Base-by-base conservation (phyloP, 2,797 vertebrate genomes). In the Salarias fasciatus region DNA sequence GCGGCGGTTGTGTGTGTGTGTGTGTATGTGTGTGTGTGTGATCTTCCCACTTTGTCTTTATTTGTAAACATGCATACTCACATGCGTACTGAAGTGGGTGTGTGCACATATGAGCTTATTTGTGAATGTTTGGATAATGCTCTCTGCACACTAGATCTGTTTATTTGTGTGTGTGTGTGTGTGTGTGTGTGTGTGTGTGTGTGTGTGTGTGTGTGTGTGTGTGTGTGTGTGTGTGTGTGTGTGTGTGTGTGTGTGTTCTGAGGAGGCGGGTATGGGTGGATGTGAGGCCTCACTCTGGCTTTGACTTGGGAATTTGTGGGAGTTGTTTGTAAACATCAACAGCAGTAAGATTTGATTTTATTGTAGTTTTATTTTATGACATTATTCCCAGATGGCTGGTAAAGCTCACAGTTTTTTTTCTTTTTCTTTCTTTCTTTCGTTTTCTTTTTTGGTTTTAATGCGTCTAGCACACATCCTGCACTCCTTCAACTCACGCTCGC, bases 271-370 rank as follows among this genome's bases (percentile, higher is more conserved):
- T 63, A 36, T 63, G 41, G 53, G 52, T 67, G 47, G 53, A 53
- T 52, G 70, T 75, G 77, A 10, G 37, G 69, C 49, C 80, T 78
- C 44, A 57, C 18, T 24, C 24, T 24, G 18, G 18, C 18, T 24
- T 24, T 24, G 2, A 24, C 18, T 24, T 24, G 72, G 53, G 51
- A 71, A 79, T 79, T 67, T 69, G 52, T 64, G 53, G 69, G 72
- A 71, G 64, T 79, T 92, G 88, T 93, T 92, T 88, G 91, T 91
- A 90, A 92, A 91, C 85, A 91, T 84, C 77, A 83, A 69, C 80
- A 77, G 78, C 80, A 85, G 79, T 83, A 71, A 73, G 79, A 24
- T 84, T 90, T 83, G 87, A 84, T 89, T 89, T 88, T 81, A 86
- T 80, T 72, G 71, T 62, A 65, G 66, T 58, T 89, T 89, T 84